Base-by-base conservation (phyloP, 2,797 vertebrate genomes). In the Lepus townsendii region DNA sequence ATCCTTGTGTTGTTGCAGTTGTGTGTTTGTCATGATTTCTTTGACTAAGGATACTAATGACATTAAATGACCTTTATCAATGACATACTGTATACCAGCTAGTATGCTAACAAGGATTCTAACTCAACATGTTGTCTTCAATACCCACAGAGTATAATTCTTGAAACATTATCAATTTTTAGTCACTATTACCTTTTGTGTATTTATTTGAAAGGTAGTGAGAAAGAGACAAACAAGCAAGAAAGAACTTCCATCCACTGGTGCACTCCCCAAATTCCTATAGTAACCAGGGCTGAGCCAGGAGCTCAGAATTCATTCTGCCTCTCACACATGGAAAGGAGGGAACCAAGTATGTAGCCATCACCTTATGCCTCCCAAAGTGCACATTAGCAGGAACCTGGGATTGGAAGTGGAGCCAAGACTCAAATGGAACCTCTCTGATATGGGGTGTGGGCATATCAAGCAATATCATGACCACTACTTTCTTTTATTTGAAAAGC, bases 401-500 rank as follows among this genome's bases (percentile, higher is more conserved):
- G 54, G 19, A 57, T 57, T 57, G 19, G 54, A 20, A 57, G 54
- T 57, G 4, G 13, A 57, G 54, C 54, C 17, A 54, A 54, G 54
- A 57, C 17, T 57, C 14, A 57, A 57, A 20, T 20, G 14, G 14
- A 57, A 20, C 19, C 14, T 16, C 54, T 57, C 17, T 57, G 54
- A 57, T 57, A 57, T 17, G 54, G 54, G 54, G 19, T 57, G 54
- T 57, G 54, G 42, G 17, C 54, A 16, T 20, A 57, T 57, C 54
- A 57, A 57, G 19, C 54, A 17, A 20, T 20, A 57, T 20, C 54
- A 22, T 60, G 38, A 80, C 94, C 7, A 35, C 2, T 54, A 22
- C 83, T 66, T 50, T 14, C 52, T 88, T 80, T 94, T 47, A 73
- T 62, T 88, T 90, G 38, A 35, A 91, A 72, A 60, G 54, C 13